Conservation (phyloP, 2,797 vertebrate species). For the Gallinago stenura region DNA sequence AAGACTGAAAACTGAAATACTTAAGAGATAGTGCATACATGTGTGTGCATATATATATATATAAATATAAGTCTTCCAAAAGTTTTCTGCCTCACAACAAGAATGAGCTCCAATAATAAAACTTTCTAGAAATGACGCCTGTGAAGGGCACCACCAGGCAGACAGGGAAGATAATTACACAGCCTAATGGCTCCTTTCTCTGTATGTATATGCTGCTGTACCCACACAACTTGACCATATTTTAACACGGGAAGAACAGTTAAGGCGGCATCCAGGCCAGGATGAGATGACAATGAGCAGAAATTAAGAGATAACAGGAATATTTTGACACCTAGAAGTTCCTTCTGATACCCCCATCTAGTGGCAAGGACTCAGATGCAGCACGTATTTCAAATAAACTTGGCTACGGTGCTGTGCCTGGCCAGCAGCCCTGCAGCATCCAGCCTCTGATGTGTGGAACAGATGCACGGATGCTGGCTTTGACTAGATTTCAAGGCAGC, state of each 20-base stretch:
- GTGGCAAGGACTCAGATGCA: background rate
- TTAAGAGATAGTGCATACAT: background rate
- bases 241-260: background rate
- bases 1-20: background rate
- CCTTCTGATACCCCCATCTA: background rate
- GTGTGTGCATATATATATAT: accelerated
- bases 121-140: background rate
- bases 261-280: background rate
- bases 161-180: background rate
- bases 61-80: background rate
- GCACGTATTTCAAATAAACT: background rate
- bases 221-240: background rate
- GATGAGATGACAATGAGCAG: background rate
- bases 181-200: background rate
- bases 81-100: background rate
- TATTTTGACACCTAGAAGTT: background rate
- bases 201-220: background rate
- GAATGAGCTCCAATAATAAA: background rate
- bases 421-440: background rate
- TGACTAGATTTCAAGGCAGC: background rate
- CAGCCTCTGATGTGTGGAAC: background rate
- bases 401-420: background rate
- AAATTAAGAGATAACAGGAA: background rate
- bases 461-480: background rate
- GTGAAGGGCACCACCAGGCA: background rate